These are phyloP conservation scores for Phoxinus phoxinus DNA, from an alignment of 2,113 vertebrate genomes.

Conservation along the genomic window DNA sequence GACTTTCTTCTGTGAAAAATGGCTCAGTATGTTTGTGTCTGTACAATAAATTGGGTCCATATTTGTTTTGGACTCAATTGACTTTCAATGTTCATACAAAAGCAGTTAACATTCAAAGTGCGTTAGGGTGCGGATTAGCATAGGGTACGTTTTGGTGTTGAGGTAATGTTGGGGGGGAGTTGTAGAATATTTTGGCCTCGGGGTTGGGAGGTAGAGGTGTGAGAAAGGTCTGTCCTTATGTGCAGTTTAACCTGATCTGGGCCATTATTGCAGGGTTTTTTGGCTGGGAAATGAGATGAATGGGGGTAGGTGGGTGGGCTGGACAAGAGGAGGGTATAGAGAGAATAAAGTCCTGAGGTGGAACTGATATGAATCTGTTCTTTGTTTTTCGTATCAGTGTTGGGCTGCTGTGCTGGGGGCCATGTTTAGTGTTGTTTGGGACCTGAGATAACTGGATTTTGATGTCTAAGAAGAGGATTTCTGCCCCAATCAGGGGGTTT, in stretches of 20 bases:
- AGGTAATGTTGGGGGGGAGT: not conserved
- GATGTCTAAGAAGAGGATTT: constrained; percentile 57
- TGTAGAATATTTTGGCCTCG: constrained; percentile 14
- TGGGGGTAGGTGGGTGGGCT: constrained; percentile 56
- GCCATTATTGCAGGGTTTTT: constrained; percentile 60
- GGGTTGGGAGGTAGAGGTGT: constrained; percentile 31
- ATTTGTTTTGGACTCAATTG: not conserved
- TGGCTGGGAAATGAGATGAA: constrained; percentile 1
- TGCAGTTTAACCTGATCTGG: constrained; percentile 66
- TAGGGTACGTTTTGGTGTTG: not conserved
- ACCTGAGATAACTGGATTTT: constrained; percentile 29
- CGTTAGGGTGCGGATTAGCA: not conserved
- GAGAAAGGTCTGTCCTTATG: constrained; percentile 50
- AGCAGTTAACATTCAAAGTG: not conserved
- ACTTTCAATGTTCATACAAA: not conserved
- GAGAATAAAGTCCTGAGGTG: constrained; percentile 49
- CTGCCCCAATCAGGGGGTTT: constrained; percentile 62
- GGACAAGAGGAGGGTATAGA: constrained; percentile 47
- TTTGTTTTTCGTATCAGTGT: constrained; percentile 64
- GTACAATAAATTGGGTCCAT: not conserved
- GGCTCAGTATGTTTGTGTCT: not conserved
- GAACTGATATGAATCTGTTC: constrained; percentile 61
- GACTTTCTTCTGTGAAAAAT: not conserved
- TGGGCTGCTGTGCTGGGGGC: constrained; percentile 34
- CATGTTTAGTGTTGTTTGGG: constrained; percentile 18